A percentile compares a stretch with the other conserved stretches of the same genome.
Evolutionary conservation across 2,888 invertebrate genomes (phyloP).

Genomic region (Hyppa rectilinea): DNA sequence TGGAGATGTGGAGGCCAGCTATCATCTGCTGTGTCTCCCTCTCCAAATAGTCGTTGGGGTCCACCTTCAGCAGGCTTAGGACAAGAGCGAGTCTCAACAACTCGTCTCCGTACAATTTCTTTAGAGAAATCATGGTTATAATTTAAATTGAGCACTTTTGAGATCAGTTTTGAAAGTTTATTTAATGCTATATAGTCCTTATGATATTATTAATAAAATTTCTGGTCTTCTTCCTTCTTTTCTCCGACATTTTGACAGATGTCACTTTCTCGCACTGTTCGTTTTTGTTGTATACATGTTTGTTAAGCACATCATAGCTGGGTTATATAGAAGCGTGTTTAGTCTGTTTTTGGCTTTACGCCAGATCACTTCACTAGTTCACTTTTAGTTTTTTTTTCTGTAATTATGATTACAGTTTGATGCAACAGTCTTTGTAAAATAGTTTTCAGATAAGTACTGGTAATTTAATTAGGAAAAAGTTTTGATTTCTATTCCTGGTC

Average conservation of each 20-base stretch:
- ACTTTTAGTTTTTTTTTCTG: conserved; percentile 53
- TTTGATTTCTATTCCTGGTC: conserved; percentile 6
- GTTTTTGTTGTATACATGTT: conserved; percentile 37
- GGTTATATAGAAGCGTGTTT: conserved; percentile 20
- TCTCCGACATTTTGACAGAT: conserved; percentile 84
- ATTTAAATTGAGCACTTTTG: conserved; percentile 68
- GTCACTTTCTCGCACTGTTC: conserved; percentile 75
- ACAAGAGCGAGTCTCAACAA: conserved; percentile 95
- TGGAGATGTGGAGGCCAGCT: conserved; percentile 91
- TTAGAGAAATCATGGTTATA: conserved; percentile 93
- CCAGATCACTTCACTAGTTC: conserved; percentile 50
- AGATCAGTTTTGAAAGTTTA: conserved; percentile 57
- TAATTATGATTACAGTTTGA: conserved; percentile 39
- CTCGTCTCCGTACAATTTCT: conserved; percentile 96
- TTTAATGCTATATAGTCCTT: conserved; percentile 62
- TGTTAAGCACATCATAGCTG: conserved; percentile 55
- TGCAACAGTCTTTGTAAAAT: conserved; percentile 57
- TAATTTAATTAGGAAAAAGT: not conserved
- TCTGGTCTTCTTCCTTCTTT: conserved; percentile 83
- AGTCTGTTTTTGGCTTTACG: conserved; percentile 48
- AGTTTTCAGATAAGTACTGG: conserved; percentile 7
- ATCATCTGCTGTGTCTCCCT: conserved; percentile 89
- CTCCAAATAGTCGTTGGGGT: conserved; percentile 93
- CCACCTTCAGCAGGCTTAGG: conserved; percentile 94
- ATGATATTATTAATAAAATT: conserved; percentile 52